Evolutionary conservation across 1,140 invertebrate species (phyloP).

Genomic region (Hylyphantes graminicola): DNA sequence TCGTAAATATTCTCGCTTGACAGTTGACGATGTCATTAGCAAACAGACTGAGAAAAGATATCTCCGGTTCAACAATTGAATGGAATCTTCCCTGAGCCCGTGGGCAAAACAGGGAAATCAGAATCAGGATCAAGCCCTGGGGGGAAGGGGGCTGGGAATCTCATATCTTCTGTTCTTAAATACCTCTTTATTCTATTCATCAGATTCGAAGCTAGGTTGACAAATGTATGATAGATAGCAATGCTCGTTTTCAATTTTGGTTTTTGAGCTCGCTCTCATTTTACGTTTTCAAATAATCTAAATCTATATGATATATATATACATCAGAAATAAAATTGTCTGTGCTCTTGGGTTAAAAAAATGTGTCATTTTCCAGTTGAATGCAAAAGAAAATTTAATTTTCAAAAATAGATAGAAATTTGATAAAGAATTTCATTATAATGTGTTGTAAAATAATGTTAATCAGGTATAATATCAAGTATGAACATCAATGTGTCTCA

Average conservation of each 20-base stretch:
- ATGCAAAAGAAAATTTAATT: too few species aligned
- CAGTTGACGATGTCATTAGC: constrained; percentile 32
- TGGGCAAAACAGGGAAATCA: constrained; percentile 10
- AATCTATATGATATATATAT: too few species aligned
- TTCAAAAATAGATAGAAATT: too few species aligned
- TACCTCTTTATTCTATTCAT: constrained; percentile 14
- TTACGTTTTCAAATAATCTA: too few species aligned
- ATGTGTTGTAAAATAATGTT: too few species aligned
- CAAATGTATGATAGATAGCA: constrained; percentile 27
- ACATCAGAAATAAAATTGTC: too few species aligned
- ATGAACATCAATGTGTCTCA: too few species aligned
- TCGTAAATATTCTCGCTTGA: constrained; percentile 25
- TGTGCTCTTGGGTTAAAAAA: too few species aligned
- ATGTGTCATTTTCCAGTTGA: too few species aligned
- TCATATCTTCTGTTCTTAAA: constrained; percentile 50
- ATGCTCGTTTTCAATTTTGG: neutral
- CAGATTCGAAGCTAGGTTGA: constrained; percentile 3
- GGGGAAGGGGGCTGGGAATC: constrained; percentile 13
- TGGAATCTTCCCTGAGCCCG: constrained; percentile 24
- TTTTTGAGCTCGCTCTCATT: too few species aligned
- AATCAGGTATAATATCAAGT: too few species aligned
- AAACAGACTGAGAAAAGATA: constrained; percentile 18
- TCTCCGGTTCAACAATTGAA: constrained; percentile 39
- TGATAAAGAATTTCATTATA: too few species aligned
- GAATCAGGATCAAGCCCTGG: constrained; percentile 37